Percentiles rank a stretch among this genome's conserved stretches.
phyloP scores from a whole-genome alignment of 2,888 invertebrate genomes.

The Cataglyphis altisquamis region DNA sequence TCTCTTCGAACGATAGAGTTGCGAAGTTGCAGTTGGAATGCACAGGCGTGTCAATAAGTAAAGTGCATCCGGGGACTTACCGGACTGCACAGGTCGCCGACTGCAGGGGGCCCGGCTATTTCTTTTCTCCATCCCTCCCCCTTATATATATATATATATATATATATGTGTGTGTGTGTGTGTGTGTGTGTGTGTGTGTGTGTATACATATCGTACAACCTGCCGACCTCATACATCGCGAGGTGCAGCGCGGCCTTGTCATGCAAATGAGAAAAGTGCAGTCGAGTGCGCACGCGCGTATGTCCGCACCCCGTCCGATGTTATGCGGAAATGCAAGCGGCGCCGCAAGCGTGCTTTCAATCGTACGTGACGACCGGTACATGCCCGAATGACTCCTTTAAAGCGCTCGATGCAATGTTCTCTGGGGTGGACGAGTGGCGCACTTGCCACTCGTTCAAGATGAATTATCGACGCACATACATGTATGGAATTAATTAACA shows the following conservation, averaged over 20 bases:
- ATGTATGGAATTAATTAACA: background rate
- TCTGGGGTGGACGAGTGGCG: background rate
- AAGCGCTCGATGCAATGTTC: constrained; percentile 31
- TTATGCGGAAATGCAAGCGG: constrained; percentile 67
- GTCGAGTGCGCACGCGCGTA: constrained; percentile 59
- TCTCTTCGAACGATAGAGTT: constrained; percentile 6
- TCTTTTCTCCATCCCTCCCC: constrained; percentile 45
- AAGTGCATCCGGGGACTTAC: constrained; percentile 41
- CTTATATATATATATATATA: constrained; percentile 36
- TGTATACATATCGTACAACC: constrained; percentile 58
- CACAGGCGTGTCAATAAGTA: constrained; percentile 55
- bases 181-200: too few relatives aligned
- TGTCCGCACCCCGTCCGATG: background rate
- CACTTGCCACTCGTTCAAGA: background rate
- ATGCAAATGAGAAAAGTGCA: constrained; percentile 83
- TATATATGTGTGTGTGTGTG: constrained; percentile 12
- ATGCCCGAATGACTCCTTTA: constrained; percentile 41
- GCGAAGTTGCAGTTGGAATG: constrained; percentile 28
- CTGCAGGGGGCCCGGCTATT: constrained; percentile 62
- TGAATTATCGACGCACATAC: background rate
- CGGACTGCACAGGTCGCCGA: constrained; percentile 59
- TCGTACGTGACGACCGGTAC: constrained; percentile 37
- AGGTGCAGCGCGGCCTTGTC: constrained; percentile 79
- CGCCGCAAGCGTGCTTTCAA: constrained; percentile 18
- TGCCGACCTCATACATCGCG: constrained; percentile 67